Evolutionary conservation across 2,113 vertebrate species (phyloP), one percentile per base, ranked within the genome.

Genomic region (Camelus dromedarius): DNA sequence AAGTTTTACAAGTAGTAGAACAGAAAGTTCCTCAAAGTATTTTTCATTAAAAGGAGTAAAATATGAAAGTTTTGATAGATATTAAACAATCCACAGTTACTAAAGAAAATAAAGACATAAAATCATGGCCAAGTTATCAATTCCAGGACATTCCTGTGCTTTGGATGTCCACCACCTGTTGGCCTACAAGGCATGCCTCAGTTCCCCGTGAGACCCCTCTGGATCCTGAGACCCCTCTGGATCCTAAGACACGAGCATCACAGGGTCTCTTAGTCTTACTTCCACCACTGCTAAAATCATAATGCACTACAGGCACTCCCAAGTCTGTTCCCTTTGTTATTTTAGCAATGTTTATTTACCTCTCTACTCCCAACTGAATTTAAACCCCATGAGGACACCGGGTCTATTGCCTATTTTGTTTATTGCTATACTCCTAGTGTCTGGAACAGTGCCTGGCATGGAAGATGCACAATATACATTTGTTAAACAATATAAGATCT

Each of bases 11-110:
- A 84, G 82, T 48, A 70, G 8, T 22, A 73, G 89, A 72, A 93
- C 12, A 46, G 46, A 52, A 86, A 62, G 30, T 35, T 89, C 88
- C 77, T 64, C 54, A 96, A 90, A 89, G 54, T 56, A 79, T 58
- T 77, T 83, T 95, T 82, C 42, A 82, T 46, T 69, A 64, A 69
- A 92, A 83, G 24, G 46, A 82, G 70, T 85, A 92, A 93, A 70
- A 87, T 30, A n/a, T 58, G 13, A 58, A 93, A 73, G 8, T 32
- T 93, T 50, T 90, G 48, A 70, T 20, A 96, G 62, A 38, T 22
- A 72, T 30, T 62, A 58, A 60, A 81, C 4, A 73, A 15, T 50
- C 70, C 38, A 77, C 10, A 32, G 38, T 60, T 58, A 67, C 13
- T 30, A 56, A 79, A 56, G 12, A 84, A 79, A 77, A 77, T 3